These are phyloP conservation scores for Clinocottus analis DNA, from an alignment of 2,113 vertebrate genomes.

Conservation along the genomic window DNA sequence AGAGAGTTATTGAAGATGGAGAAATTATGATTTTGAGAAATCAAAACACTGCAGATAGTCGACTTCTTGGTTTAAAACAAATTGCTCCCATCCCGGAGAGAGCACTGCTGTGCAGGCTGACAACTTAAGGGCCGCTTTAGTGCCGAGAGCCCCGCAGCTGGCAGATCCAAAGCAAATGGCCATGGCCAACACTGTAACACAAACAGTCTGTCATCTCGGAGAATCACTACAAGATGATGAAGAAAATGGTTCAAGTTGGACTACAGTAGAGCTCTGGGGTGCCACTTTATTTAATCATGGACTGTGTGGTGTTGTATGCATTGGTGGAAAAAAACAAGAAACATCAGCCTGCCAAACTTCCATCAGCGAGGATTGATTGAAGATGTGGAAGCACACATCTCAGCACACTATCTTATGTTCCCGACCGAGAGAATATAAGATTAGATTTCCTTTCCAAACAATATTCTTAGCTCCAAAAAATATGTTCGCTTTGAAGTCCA, in stretches of 20 bases:
- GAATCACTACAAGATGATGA: conserved; percentile 28
- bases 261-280: neutral
- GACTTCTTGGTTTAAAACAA: conserved; percentile 32
- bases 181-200: conserved; percentile 12
- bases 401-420: neutral
- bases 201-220: conserved; percentile 38
- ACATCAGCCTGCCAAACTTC: neutral
- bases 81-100: conserved; percentile 46
- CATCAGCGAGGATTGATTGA: neutral
- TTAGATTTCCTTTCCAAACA: neutral
- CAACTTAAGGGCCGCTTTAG: conserved; percentile 33
- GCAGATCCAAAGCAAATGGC: conserved; percentile 31
- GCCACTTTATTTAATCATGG: neutral
- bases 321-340: neutral
- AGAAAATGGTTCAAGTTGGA: conserved; percentile 16
- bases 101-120: conserved; percentile 43
- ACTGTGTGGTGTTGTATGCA: neutral
- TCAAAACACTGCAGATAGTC: conserved; percentile 2
- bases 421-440: neutral
- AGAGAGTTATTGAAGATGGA: neutral
- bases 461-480: neutral
- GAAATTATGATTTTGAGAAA: neutral
- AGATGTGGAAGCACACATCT: neutral
- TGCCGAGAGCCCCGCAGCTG: conserved; percentile 30
- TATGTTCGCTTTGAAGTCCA: conserved; percentile 2